Evolutionary conservation across 2,888 invertebrate genomes (phyloP), one percentile per base, ranked within the genome.

Genomic region (Lochmaea crataegi): DNA sequence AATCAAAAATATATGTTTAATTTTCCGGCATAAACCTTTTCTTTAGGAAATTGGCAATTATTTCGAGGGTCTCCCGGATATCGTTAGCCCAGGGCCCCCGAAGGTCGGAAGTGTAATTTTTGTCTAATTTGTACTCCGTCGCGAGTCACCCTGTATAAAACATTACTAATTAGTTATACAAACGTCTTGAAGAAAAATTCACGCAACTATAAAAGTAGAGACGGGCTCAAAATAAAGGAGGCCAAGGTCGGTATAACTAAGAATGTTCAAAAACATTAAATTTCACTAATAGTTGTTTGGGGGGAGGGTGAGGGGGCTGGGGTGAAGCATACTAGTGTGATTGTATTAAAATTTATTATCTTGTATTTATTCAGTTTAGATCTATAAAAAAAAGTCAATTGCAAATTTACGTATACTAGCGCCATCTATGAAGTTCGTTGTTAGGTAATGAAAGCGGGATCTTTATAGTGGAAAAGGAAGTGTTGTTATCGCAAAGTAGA

Each of bases 401-500:
- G 7, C 32, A 38, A 38, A 38, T n/a, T 14, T 48, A n/a, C n/a
- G n/a, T 48, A 48, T 5, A n/a, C 48, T 7, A 14, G 18, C 6
- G 53, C 53, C 53, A 53, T 16, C 53, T 53, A 1, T 53, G 7
- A 9, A 16, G 9, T 10, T 2, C 9, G 9, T 16, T 18, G 18
- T 53, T 16, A 16, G 9, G 6, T 9, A 53, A 18, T 16, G 45
- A 14, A 14, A 18, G 9, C n/a, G 16, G 16, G 9, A 16, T 18
- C 10, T 9, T 16, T 10, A 10, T 10, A 3, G 16, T 18, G 9
- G 10, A 18, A 9, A 16, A 18, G 7, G 3, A 53, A 18, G 53
- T 53, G 9, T 53, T 2, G 9, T 2, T 10, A 18, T 18, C 11
- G 18, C 16, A 10, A 53, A 53, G 16, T 53, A 77, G 77, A 71